Conservation (phyloP, 2,797 vertebrate genomes). For the Clarias fuscus region DNA sequence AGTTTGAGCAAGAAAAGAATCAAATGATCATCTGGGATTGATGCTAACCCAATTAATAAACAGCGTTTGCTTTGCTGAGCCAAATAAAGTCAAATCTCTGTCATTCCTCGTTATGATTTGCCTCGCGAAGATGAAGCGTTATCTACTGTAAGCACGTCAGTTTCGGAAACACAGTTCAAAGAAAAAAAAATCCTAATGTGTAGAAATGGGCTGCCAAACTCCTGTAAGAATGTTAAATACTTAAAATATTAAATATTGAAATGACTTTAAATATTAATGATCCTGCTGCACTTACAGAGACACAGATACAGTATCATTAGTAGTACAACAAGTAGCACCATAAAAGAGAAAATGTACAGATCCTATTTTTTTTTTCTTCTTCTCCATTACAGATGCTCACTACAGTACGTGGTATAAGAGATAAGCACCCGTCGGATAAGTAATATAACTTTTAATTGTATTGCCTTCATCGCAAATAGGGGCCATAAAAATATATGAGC, state of each 20-base stretch:
- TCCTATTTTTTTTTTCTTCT: no score
- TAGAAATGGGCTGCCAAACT: not conserved
- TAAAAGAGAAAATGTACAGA: no score
- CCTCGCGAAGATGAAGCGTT: slow-evolving; percentile 33
- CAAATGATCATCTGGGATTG: slow-evolving; percentile 40
- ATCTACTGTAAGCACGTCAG: not conserved
- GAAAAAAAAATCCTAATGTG: not conserved
- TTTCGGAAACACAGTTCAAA: not conserved
- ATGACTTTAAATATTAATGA: not conserved
- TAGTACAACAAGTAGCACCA: no score
- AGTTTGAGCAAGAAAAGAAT: slow-evolving; percentile 44
- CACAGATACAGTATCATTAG: not conserved
- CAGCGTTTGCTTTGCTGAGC: slow-evolving; percentile 46
- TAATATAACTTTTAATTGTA: no score
- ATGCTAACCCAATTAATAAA: slow-evolving; percentile 56
- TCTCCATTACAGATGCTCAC: no score
- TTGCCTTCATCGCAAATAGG: not conserved
- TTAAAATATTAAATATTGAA: not conserved
- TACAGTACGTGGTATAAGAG: no score
- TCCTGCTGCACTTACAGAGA: not conserved
- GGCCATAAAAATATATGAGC: not conserved
- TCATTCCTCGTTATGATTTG: slow-evolving; percentile 52
- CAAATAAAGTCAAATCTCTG: slow-evolving; percentile 66
- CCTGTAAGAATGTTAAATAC: not conserved
- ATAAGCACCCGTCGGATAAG: not conserved